These are phyloP conservation scores for Drosophila eohydei DNA, from an alignment of 2,888 invertebrate genomes.

Conservation along the genomic window DNA sequence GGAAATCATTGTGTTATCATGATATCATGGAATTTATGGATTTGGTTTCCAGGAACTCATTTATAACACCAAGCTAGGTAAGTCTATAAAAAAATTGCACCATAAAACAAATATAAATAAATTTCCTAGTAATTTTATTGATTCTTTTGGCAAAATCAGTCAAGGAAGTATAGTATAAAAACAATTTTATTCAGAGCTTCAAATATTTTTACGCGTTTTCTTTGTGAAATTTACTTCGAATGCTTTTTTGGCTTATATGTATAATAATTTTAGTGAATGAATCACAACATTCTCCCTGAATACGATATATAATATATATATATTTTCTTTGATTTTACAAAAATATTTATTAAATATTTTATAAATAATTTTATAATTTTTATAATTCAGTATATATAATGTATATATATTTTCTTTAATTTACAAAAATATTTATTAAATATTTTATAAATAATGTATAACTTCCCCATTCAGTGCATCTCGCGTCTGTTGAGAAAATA, in stretches of 20 bases:
- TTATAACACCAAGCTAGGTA: neutral
- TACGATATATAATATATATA: too few species aligned
- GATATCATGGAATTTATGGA: neutral
- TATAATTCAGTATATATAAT: neutral
- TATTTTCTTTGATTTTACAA: too few species aligned
- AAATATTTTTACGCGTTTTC: too few species aligned
- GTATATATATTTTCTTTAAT: neutral
- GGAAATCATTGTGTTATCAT: neutral
- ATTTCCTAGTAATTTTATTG: neutral
- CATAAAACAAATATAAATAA: neutral
- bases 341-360: too few species aligned
- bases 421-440: neutral
- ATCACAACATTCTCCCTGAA: too few species aligned
- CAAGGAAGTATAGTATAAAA: neutral
- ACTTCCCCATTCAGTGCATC: neutral
- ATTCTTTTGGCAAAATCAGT: neutral
- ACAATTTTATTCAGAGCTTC: too few species aligned
- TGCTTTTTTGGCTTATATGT: too few species aligned
- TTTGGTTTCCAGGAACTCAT: neutral
- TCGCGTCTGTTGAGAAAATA: neutral
- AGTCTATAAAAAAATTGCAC: neutral
- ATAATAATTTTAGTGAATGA: too few species aligned
- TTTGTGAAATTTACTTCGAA: too few species aligned
- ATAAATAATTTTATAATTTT: too few species aligned
- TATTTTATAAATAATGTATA: neutral